These are phyloP conservation scores for Girardia tigrina DNA, from an alignment of 2,888 invertebrate species.

Conservation along the genomic window DNA sequence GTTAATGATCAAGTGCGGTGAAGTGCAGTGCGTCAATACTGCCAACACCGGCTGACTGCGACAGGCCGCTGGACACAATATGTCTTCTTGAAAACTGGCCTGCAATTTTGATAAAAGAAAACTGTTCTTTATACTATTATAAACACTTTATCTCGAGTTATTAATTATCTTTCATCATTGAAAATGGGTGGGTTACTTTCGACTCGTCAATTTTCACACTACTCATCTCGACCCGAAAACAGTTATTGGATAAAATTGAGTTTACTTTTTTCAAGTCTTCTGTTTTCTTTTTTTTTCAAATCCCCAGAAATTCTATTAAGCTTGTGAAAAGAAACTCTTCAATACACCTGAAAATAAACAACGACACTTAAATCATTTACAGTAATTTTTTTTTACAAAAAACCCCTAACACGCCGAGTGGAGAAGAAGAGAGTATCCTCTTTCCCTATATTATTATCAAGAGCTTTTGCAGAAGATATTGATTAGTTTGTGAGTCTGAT, in stretches of 20 bases:
- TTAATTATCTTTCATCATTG: no score
- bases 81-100: no score
- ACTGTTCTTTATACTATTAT: no score
- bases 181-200: no score
- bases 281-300: no score
- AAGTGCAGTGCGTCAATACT: background rate
- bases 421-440: background rate
- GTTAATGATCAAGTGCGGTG: constrained; percentile 4
- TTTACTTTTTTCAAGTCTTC: no score
- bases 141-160: no score
- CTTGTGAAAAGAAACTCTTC: constrained; percentile 8
- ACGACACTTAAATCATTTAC: background rate
- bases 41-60: background rate
- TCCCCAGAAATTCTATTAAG: background rate
- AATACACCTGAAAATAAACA: background rate
- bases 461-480: background rate
- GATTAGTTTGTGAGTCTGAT: constrained; percentile 16
- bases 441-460: background rate
- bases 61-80: no score
- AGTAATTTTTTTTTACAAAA: background rate
- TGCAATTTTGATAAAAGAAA: no score
- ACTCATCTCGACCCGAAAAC: no score
- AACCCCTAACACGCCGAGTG: background rate
- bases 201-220: no score
- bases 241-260: no score